Evolutionary conservation across 37 sponge, comb jelly and placozoan species (phyloP), one percentile per base, ranked within the genome.

Genomic region (Chondrosia reniformis): DNA sequence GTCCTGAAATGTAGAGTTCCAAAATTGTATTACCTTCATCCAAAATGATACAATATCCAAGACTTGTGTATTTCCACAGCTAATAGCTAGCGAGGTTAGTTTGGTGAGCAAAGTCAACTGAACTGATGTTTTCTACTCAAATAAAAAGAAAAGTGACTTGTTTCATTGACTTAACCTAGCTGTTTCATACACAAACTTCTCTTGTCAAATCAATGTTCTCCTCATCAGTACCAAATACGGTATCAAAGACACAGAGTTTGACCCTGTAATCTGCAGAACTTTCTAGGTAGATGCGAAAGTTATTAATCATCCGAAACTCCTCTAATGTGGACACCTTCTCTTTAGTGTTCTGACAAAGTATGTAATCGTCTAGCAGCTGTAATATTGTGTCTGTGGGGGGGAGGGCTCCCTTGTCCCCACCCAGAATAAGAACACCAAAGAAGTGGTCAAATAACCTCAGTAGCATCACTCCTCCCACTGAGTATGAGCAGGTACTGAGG

Each of bases 231-330:
- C 91, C 87, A 86, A 86, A 91, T 32, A 91, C 28, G 38, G 91
- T 78, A 27, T 91, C 91, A 63, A 91, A 84, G 17, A 86, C 33
- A 30, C 84, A 83, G 37, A 79, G 84, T 46, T 76, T 45, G 31
- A 83, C 67, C 4, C 67, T 62, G 25, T 56, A 37, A 64, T 61
- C 69, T 17, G 63, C 55, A 37, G 67, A 55, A 31, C 80, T 75
- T 38, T 77, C 84, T 22, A 91, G 52, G 19, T 86, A 79, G 9
- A 10, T 61, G 25, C 80, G 71, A 10, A 91, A 40, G 8, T 52
- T 28, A 41, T 78, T 40, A 30, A 86, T 25, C 54, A 91, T 55
- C 41, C 86, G 80, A 41, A 86, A n/a, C 83, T 86, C 87, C 34
- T 91, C 84, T 21, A 80, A 56, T 30, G 77, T 25, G 12, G 77